A percentile compares a stretch with the other conserved stretches of the same genome.
Conservation (phyloP, 2,797 vertebrate genomes). For the Siniperca scherzeri region DNA sequence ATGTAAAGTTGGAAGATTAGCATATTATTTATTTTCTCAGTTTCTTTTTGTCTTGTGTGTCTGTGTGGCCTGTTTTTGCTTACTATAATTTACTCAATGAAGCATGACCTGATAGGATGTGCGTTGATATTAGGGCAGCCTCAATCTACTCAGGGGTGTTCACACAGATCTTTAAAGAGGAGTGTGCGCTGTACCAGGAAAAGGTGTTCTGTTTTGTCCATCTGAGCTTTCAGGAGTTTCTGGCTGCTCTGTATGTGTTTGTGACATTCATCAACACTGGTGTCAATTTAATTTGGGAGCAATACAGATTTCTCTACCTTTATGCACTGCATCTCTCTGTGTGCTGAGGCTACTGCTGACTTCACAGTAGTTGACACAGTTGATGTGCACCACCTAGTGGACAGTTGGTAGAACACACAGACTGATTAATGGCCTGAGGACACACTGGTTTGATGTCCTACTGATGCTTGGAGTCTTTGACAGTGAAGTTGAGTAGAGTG, state of each 20-base stretch:
- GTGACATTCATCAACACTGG: constrained; percentile 26
- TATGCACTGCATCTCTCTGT: neutral
- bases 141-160: constrained; percentile 11
- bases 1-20: neutral
- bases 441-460: no score
- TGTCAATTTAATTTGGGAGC: neutral
- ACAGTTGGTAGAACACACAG: no score
- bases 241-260: constrained; percentile 34
- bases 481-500: no score
- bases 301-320: neutral
- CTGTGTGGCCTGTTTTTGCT: neutral
- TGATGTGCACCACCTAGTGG: neutral
- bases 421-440: no score
- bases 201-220: constrained; percentile 31
- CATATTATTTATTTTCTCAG: no score
- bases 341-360: neutral
- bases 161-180: constrained; percentile 25
- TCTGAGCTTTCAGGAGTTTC: constrained; percentile 43
- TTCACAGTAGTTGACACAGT: neutral
- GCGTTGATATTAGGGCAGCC: constrained; percentile 1
- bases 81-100: no score
- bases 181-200: neutral
- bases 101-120: neutral
- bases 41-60: neutral
- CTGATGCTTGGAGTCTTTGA: no score